These are phyloP conservation scores for Cinclus cinclus DNA, from an alignment of 2,113 vertebrate genomes.

Conservation along the genomic window DNA sequence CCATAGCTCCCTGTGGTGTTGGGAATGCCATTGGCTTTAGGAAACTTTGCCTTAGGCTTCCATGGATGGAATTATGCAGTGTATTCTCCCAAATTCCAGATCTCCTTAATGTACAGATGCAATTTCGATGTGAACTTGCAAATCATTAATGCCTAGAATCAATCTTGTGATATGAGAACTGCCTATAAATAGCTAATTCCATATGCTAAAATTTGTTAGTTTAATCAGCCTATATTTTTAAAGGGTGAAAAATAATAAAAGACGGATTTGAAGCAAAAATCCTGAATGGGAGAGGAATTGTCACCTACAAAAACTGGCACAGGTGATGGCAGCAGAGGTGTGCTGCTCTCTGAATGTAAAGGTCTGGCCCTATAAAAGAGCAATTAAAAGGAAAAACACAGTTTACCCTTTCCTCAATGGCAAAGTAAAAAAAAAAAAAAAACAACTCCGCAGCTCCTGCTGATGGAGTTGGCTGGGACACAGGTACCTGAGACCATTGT, in stretches of 20 bases:
- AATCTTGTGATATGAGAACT: neutral
- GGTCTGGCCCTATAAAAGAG: neutral
- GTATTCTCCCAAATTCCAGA: neutral
- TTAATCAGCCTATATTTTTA: neutral
- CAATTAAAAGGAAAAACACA: neutral
- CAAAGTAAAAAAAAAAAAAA: neutral
- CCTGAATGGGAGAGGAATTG: neutral
- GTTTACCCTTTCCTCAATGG: neutral
- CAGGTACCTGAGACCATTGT: neutral
- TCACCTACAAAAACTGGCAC: neutral
- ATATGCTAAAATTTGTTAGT: neutral
- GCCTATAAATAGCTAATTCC: neutral
- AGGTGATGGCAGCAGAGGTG: neutral
- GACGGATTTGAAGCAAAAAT: neutral
- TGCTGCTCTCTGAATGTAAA: neutral
- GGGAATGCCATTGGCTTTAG: neutral
- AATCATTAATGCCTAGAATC: neutral
- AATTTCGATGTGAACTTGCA: neutral
- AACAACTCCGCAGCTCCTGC: neutral
- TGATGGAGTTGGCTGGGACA: neutral
- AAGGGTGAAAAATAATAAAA: neutral
- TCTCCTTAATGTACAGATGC: neutral
- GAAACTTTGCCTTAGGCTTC: neutral
- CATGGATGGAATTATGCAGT: neutral
- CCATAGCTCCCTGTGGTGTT: neutral